phyloP scores from a whole-genome alignment of 1,140 invertebrate genomes.

The Drosophila insularis region DNA sequence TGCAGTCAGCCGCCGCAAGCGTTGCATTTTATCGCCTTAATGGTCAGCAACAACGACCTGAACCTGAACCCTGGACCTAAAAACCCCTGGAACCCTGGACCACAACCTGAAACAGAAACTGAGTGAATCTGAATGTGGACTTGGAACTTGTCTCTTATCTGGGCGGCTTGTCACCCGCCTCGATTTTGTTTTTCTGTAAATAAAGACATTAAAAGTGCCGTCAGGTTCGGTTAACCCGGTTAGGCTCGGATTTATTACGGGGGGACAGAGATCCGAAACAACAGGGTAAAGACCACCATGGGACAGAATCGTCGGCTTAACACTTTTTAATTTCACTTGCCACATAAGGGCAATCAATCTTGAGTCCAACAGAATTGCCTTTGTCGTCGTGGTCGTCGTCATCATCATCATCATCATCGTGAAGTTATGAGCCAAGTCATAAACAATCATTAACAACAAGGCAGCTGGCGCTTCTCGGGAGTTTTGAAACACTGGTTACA shows the following conservation, averaged over 20 bases:
- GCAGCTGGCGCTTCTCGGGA: conserved; percentile 39
- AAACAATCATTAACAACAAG: conserved; percentile 71
- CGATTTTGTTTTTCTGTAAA: conserved; percentile 78
- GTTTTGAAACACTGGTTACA: conserved; percentile 32
- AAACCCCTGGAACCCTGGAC: conserved; percentile 20
- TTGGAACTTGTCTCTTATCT: conserved; percentile 49
- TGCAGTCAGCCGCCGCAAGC: conserved; percentile 39
- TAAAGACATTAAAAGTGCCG: conserved; percentile 79
- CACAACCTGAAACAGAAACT: conserved; percentile 41
- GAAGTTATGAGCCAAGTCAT: conserved; percentile 71
- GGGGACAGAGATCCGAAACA: not conserved
- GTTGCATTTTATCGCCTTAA: conserved; percentile 72
- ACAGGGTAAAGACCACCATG: conserved; percentile 53
- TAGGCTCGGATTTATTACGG: conserved; percentile 71
- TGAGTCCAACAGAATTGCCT: conserved; percentile 12
- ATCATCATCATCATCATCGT: conserved; percentile 25
- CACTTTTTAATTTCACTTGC: conserved; percentile 78
- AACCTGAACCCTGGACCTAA: not conserved
- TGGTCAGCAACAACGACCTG: conserved; percentile 36
- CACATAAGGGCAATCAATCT: conserved; percentile 71
- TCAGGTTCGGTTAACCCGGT: conserved; percentile 48
- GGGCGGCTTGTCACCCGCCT: conserved; percentile 66
- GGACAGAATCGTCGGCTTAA: conserved; percentile 61
- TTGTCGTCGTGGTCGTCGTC: conserved; percentile 10
- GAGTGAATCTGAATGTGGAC: conserved; percentile 62